phyloP scores from a whole-genome alignment of 2,888 invertebrate species.

The Sarcophaga variegata region DNA sequence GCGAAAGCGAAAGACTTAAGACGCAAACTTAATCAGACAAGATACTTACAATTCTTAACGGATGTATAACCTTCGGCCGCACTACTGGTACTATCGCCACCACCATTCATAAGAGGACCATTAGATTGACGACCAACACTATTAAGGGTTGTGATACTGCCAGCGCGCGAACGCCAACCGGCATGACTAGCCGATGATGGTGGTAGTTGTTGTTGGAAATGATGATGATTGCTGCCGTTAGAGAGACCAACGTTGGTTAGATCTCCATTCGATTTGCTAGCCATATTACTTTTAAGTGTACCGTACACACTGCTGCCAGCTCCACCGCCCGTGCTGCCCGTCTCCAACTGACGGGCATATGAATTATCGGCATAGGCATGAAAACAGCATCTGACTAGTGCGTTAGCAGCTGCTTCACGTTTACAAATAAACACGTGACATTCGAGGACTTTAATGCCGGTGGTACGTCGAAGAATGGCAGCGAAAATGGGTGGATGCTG shows the following conservation, averaged over 20 bases:
- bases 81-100: slow-evolving; percentile 75
- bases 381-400: slow-evolving; percentile 97
- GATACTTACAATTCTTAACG: slow-evolving; percentile 81
- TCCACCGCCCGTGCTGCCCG: slow-evolving; percentile 83
- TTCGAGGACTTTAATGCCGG: slow-evolving; percentile 98
- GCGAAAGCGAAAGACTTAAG: slow-evolving; percentile 52
- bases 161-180: slow-evolving; percentile 84
- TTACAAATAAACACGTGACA: slow-evolving; percentile 99
- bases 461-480: slow-evolving; percentile 96
- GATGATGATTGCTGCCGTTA: slow-evolving; percentile 76
- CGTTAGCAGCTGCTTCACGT: slow-evolving; percentile 97
- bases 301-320: slow-evolving; percentile 83
- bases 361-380: slow-evolving; percentile 98
- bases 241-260: slow-evolving; percentile 75
- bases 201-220: slow-evolving; percentile 68
- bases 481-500: slow-evolving; percentile 98
- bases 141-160: slow-evolving; percentile 85
- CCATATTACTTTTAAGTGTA: slow-evolving; percentile 81
- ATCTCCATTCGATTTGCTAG: slow-evolving; percentile 81
- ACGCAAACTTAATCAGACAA: slow-evolving; percentile 7
- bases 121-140: slow-evolving; percentile 83
- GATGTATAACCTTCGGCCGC: slow-evolving; percentile 81
- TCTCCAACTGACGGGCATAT: slow-evolving; percentile 92
- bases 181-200: slow-evolving; percentile 75
- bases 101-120: slow-evolving; percentile 76